Percentiles rank a stretch among this genome's conserved stretches.
These are phyloP conservation scores for Phyllostomus hastatus DNA, from an alignment of 2,113 vertebrate species.

Conservation along the genomic window DNA sequence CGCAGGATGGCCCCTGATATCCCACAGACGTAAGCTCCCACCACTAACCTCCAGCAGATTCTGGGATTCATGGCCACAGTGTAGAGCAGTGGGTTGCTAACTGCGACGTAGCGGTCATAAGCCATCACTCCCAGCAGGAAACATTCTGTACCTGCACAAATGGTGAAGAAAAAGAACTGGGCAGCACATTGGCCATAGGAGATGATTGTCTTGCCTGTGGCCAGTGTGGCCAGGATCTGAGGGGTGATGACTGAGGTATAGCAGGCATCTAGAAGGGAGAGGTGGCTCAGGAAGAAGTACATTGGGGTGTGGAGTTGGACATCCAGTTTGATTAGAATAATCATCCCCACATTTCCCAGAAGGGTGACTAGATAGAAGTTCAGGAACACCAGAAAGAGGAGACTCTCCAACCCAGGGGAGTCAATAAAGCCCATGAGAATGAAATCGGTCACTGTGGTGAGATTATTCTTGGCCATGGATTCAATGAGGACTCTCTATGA, in stretches of 20 bases:
- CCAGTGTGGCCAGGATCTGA: slow-evolving; percentile 52
- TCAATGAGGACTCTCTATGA: not conserved
- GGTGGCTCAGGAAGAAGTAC: slow-evolving; percentile 64
- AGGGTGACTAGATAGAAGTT: slow-evolving; percentile 51
- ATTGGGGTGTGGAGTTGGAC: slow-evolving; percentile 30
- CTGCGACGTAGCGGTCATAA: slow-evolving; percentile 51
- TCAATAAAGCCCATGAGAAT: slow-evolving; percentile 61
- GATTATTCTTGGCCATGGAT: slow-evolving; percentile 42
- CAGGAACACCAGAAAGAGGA: slow-evolving; percentile 56
- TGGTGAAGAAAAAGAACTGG: slow-evolving; percentile 66
- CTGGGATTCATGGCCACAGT: not conserved
- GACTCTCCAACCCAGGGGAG: not conserved
- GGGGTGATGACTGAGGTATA: slow-evolving; percentile 40
- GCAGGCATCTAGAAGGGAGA: slow-evolving; percentile 48
- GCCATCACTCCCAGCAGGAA: slow-evolving; percentile 59
- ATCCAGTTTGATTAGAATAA: slow-evolving; percentile 45
- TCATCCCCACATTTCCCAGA: slow-evolving; percentile 64
- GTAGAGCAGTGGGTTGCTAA: slow-evolving; percentile 48
- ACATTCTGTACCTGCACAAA: slow-evolving; percentile 45
- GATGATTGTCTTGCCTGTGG: not conserved
- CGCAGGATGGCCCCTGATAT: slow-evolving; percentile 17
- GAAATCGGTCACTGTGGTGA: slow-evolving; percentile 44
- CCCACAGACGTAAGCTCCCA: slow-evolving; percentile 33
- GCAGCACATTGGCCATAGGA: not conserved
- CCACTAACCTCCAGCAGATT: slow-evolving; percentile 38